Conservation (phyloP, 1,140 invertebrate species). For the Lepidurus packardi region DNA sequence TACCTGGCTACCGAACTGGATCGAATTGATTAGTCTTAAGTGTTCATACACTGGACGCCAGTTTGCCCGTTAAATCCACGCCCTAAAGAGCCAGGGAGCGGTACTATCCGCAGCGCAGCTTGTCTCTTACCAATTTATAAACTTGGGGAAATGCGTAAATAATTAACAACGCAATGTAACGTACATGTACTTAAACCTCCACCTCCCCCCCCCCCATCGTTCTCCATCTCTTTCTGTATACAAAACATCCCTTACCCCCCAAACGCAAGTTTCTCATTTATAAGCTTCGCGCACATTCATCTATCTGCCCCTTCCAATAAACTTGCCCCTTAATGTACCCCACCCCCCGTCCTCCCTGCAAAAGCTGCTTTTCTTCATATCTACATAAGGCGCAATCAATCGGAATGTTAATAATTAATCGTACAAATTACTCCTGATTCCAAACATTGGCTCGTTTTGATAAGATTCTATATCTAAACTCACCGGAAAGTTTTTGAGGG, state of each 20-base stretch:
- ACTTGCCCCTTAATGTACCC: background rate
- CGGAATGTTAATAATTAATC: background rate
- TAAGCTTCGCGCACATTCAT: background rate
- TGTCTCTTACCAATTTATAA: constrained; percentile 5
- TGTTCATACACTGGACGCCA: background rate
- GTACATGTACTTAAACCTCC: background rate
- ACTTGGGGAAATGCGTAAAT: constrained; percentile 5
- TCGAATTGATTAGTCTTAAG: background rate
- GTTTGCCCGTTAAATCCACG: background rate
- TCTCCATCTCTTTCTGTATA: background rate
- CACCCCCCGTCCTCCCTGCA: background rate
- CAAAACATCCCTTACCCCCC: background rate
- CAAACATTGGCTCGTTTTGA: background rate
- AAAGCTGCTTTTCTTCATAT: background rate
- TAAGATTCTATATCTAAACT: background rate
- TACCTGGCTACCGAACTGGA: background rate
- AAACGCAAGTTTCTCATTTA: background rate
- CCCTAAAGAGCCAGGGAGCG: background rate
- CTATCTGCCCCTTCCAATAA: background rate
- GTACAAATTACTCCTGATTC: background rate
- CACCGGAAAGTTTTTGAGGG: background rate
- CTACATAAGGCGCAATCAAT: background rate
- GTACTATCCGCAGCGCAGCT: background rate
- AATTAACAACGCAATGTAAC: constrained; percentile 1
- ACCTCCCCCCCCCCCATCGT: background rate